Base-by-base conservation (phyloP, 1,140 invertebrate genomes). In the Sweltsa coloradensis region DNA sequence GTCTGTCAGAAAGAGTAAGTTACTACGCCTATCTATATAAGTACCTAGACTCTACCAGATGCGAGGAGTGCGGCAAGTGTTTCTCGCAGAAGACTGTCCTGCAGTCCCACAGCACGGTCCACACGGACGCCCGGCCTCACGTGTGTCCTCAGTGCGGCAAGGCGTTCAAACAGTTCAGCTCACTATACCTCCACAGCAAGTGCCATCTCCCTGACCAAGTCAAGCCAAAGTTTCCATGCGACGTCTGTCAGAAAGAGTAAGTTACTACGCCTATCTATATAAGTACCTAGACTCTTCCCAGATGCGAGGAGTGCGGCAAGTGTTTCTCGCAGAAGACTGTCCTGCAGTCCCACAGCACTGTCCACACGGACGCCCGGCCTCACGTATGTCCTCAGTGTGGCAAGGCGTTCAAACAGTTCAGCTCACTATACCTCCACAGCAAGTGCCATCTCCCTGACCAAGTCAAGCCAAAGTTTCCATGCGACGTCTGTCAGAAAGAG, bases 71-170 rank as follows among this genome's bases (percentile, higher is more conserved):
- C 51, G 52, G 53, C 2, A 63, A 63, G 49, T 40, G 51, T 36
- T 63, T 63, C 50, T 55, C 54, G 34, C 53, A 56, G 19, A 63
- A 61, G 41, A 54, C 52, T 19, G 49, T 53, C 19, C 34, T 63
- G 7, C 49, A 55, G 18, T 52, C 55, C 19, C 61, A 63, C 43
- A 42, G 40, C 0, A 47, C 50, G 4, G 53, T 56, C n/a, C 60
- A 61, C 37, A 55, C 54, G 6, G 53, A 57, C 23, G 51, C 53
- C 13, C 47, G 57, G 27, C 63, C 63, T 1, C 57, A 58, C 49
- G 45, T 56, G 6, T 65, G 63, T 52, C n/a, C 48, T 14, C 47
- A 55, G 16, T 64, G 62, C 46, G 57, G 55, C 11, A 62, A 60
- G 55, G 51, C 58, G 0, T 63, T 60, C 46, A 54, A 55, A 48